phyloP scores from a whole-genome alignment of 1,140 invertebrate species.

The Xylocopa sonorina region DNA sequence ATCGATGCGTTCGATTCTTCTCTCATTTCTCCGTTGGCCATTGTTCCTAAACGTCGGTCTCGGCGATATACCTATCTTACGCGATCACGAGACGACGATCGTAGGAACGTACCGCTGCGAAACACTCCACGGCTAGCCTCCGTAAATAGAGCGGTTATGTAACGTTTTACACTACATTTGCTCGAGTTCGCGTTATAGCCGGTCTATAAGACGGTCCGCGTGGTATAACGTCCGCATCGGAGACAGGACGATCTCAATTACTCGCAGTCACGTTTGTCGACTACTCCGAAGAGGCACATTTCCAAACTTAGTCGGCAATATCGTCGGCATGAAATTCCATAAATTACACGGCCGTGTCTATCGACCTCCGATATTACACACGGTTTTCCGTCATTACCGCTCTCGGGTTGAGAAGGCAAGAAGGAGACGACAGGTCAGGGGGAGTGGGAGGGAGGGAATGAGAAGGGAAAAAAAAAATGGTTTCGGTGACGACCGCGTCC shows the following conservation, averaged over 20 bases:
- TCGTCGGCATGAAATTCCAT: conserved; percentile 59
- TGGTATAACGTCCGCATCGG: neutral
- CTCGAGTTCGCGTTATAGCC: neutral
- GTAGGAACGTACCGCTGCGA: neutral
- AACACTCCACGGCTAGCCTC: neutral
- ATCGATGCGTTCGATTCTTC: too few species aligned
- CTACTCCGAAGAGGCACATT: conserved; percentile 38
- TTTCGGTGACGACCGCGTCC: conserved; percentile 61
- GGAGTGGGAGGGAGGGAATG: neutral
- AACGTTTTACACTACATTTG: conserved; percentile 34
- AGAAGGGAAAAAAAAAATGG: conserved; percentile 31
- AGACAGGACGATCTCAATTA: conserved; percentile 32
- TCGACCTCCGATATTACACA: conserved; percentile 43
- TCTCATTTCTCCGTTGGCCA: too few species aligned
- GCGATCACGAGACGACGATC: conserved; percentile 1
- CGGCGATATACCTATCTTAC: neutral
- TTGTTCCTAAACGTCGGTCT: neutral
- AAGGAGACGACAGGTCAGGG: too few species aligned
- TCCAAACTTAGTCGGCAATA: conserved; percentile 50
- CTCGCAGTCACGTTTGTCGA: conserved; percentile 25
- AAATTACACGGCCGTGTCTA: conserved; percentile 50
- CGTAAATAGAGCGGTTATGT: neutral
- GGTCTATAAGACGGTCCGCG: neutral
- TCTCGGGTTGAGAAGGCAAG: too few species aligned
- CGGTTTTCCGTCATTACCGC: conserved; percentile 53